These are phyloP conservation scores for Platalea minor DNA, from an alignment of 2,797 vertebrate species.

Conservation along the genomic window DNA sequence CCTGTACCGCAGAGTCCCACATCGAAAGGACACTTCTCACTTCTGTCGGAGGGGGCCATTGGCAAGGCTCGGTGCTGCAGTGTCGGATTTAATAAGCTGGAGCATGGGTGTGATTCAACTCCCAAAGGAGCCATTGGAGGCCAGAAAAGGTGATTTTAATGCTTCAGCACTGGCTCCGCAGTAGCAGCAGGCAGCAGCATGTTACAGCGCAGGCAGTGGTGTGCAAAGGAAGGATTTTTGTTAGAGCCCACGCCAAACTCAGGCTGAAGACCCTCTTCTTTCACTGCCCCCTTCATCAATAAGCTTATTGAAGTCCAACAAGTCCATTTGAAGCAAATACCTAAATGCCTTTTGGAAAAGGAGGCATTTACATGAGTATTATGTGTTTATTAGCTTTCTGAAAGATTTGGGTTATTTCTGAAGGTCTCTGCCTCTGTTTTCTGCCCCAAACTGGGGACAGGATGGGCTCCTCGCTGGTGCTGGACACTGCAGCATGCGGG, in stretches of 20 bases:
- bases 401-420: neutral
- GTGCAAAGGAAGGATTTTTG: neutral
- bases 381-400: neutral
- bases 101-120: neutral
- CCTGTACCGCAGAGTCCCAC: neutral
- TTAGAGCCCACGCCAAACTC: neutral
- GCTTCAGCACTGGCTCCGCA: neutral
- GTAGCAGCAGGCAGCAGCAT: neutral
- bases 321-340: neutral
- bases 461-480: neutral
- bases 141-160: neutral
- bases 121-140: neutral
- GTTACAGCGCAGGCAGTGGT: neutral
- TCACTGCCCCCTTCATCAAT: neutral
- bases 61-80: neutral
- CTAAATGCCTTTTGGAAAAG: neutral
- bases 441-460: neutral
- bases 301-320: neutral
- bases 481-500: neutral
- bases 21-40: neutral
- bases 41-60: neutral
- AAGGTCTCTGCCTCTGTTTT: neutral
- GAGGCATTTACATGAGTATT: neutral
- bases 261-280: neutral
- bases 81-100: neutral